A percentile compares a stretch with the other conserved stretches of the same genome.
These are phyloP conservation scores for Martes flavigula DNA, from an alignment of 2,797 vertebrate genomes.

Conservation along the genomic window DNA sequence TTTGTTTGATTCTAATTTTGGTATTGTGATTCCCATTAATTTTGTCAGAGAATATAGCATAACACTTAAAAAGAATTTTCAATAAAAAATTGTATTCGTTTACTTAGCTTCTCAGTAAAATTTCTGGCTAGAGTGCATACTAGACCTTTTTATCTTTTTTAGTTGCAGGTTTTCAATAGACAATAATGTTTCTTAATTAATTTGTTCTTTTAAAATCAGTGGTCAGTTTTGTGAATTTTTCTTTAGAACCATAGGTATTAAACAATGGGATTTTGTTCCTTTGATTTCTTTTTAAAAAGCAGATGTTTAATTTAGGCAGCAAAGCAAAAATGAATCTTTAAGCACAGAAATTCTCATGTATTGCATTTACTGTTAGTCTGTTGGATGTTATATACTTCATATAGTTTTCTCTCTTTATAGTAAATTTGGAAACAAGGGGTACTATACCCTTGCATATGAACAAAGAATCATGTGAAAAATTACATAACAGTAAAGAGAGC, in stretches of 20 bases:
- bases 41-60: not conserved
- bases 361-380: not conserved
- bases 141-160: not conserved
- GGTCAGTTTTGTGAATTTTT: not conserved
- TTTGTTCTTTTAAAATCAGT: not conserved
- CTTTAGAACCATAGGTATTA: not conserved
- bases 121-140: not conserved
- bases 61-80: not conserved
- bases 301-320: not conserved
- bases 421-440: not conserved
- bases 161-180: not conserved
- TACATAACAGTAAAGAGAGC: not conserved
- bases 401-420: not conserved
- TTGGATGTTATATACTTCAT: not conserved
- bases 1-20: slow-evolving; percentile 4
- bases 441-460: not conserved
- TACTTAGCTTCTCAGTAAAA: not conserved
- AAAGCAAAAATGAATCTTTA: slow-evolving; percentile 6
- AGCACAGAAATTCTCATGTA: not conserved
- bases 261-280: not conserved
- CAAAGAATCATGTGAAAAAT: not conserved
- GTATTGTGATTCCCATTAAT: not conserved
- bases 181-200: not conserved
- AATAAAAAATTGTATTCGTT: not conserved
- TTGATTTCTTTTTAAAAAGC: not conserved